Conservation (phyloP, 2,797 vertebrate genomes). For the Argyrosomus regius region DNA sequence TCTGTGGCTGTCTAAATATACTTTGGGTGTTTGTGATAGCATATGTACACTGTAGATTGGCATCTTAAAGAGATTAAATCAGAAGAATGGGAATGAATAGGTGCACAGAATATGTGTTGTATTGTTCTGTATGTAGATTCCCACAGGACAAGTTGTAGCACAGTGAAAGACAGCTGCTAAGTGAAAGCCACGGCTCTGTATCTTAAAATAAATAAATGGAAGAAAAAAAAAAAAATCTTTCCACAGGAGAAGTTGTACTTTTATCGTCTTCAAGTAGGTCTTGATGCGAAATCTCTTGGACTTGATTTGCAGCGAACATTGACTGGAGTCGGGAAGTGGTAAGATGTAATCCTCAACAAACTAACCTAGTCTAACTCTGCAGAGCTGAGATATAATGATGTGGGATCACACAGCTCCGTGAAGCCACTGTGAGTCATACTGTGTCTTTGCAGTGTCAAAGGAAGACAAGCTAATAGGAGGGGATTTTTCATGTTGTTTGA, state of each 20-base stretch:
- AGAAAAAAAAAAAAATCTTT: conserved; percentile 46
- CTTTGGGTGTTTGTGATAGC: not conserved
- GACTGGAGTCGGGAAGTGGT: conserved; percentile 28
- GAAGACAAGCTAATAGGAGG: conserved; percentile 30
- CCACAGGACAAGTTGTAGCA: conserved; percentile 18
- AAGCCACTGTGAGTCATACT: conserved; percentile 42
- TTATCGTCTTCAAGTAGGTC: conserved; percentile 39
- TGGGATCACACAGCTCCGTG: conserved; percentile 57
- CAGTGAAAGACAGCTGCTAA: not conserved
- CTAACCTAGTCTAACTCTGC: conserved; percentile 36
- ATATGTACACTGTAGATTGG: not conserved
- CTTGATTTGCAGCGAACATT: conserved; percentile 51
- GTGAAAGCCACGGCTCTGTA: conserved; percentile 9
- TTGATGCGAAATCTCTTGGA: conserved; percentile 42
- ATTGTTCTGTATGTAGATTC: conserved; percentile 18
- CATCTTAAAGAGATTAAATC: conserved; percentile 2
- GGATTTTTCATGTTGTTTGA: conserved; percentile 34
- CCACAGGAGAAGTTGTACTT: conserved; percentile 8
- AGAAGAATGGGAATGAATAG: not conserved
- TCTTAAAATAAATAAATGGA: conserved; percentile 56
- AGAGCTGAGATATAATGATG: conserved; percentile 64
- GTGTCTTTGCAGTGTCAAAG: conserved; percentile 43
- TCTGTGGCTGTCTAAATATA: conserved; percentile 32
- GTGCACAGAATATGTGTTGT: not conserved
- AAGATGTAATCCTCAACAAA: conserved; percentile 43